phyloP scores from a whole-genome alignment of 2,797 vertebrate genomes.

The Rhinogobio ventralis region DNA sequence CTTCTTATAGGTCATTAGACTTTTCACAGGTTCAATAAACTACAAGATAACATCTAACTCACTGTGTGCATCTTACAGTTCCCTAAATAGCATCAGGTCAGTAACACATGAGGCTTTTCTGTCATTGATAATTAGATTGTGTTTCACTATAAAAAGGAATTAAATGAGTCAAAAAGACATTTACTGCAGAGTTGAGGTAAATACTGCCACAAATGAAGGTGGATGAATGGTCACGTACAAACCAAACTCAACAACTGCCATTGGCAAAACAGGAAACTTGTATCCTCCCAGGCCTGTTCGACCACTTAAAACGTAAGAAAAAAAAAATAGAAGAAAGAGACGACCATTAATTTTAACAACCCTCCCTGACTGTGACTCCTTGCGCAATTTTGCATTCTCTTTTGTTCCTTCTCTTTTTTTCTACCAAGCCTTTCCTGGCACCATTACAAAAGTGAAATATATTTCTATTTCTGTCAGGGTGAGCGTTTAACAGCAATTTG shows the following conservation, averaged over 20 bases:
- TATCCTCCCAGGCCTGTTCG: constrained; percentile 5
- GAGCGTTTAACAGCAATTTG: background rate
- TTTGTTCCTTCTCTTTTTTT: constrained; percentile 11
- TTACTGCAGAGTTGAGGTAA: constrained; percentile 1
- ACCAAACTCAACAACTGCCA: background rate
- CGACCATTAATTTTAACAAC: background rate
- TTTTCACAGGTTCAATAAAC: background rate
- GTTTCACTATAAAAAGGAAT: background rate
- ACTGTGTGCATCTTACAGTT: background rate
- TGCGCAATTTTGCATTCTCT: background rate
- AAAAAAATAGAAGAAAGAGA: background rate
- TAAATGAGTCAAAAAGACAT: background rate
- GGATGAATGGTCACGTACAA: background rate
- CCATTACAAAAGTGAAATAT: background rate
- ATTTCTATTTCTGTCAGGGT: background rate
- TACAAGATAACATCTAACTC: background rate
- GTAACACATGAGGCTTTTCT: background rate
- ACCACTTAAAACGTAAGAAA: constrained; percentile 19
- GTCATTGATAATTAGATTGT: background rate
- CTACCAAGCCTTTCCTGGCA: background rate
- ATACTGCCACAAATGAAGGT: constrained; percentile 37
- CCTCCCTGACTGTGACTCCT: background rate
- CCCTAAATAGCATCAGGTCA: background rate
- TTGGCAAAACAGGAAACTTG: constrained; percentile 12
- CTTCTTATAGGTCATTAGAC: background rate